A percentile compares a stretch with the other conserved stretches of the same genome.
phyloP scores from a whole-genome alignment of 2,797 vertebrate genomes.

The Enoplosus armatus region DNA sequence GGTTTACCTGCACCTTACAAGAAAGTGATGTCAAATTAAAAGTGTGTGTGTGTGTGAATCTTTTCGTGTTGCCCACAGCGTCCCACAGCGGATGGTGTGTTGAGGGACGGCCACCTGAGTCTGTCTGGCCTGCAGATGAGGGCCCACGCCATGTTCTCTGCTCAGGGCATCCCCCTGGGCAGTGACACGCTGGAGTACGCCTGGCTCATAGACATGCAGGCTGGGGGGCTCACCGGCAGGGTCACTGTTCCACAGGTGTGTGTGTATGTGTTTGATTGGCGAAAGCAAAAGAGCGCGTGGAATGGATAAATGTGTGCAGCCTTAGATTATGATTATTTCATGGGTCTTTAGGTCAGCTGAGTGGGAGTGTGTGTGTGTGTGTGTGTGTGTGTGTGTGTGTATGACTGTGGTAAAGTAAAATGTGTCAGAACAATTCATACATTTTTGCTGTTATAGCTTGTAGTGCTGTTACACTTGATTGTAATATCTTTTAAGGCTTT shows the following conservation, averaged over 20 bases:
- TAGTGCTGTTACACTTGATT: neutral
- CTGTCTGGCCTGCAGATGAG: conserved; percentile 96
- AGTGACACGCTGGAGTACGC: conserved; percentile 96
- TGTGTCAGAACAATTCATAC: neutral
- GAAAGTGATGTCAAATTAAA: neutral
- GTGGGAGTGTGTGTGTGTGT: neutral
- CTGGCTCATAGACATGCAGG: conserved; percentile 97
- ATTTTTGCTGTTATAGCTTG: neutral
- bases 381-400: too few relatives aligned
- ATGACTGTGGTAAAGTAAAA: neutral
- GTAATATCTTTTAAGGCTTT: neutral
- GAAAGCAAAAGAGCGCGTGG: neutral
- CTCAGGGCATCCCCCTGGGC: conserved; percentile 92
- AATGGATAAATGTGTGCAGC: neutral
- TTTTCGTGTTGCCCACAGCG: conserved; percentile 82
- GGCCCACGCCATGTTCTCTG: conserved; percentile 98
- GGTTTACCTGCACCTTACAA: neutral
- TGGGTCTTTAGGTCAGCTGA: neutral
- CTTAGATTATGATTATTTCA: conserved; percentile 2
- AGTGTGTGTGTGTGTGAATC: neutral
- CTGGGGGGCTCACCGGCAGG: conserved; percentile 93
- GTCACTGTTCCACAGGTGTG: conserved; percentile 95
- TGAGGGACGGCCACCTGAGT: conserved; percentile 95
- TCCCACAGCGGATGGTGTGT: conserved; percentile 91
- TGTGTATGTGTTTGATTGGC: conserved; percentile 18